Percentiles rank a stretch among this genome's conserved stretches.
Conservation (phyloP, 2,888 invertebrate species). For the Drosophila lutescens region DNA sequence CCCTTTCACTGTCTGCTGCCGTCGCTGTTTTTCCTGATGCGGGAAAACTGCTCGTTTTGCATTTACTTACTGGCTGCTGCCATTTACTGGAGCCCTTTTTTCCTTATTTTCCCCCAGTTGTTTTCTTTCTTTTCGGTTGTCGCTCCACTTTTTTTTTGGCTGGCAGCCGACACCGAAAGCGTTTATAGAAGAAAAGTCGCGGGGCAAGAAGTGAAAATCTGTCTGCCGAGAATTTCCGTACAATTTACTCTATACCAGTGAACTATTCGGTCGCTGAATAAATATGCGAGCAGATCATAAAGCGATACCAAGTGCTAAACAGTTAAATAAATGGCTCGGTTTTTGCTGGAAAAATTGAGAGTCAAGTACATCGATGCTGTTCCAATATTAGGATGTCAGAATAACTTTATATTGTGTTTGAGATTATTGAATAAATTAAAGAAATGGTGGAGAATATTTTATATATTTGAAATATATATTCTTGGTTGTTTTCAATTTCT, state of each 20-base stretch:
- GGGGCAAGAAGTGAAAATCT: constrained; percentile 13
- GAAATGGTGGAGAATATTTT: neutral
- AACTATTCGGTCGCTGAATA: constrained; percentile 29
- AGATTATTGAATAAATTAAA: neutral
- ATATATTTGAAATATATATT: too few relatives aligned
- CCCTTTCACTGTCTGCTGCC: constrained; percentile 33
- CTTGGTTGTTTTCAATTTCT: too few relatives aligned
- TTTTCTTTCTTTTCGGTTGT: constrained; percentile 43
- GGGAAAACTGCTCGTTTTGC: constrained; percentile 52
- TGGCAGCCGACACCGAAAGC: constrained; percentile 47
- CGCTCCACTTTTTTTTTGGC: constrained; percentile 33
- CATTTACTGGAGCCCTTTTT: constrained; percentile 57
- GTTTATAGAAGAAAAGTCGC: constrained; percentile 16
- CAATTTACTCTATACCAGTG: constrained; percentile 33
- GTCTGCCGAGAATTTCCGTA: constrained; percentile 56
- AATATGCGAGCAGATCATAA: constrained; percentile 29
- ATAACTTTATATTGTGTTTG: too few relatives aligned
- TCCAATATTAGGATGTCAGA: neutral
- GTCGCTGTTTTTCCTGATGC: constrained; percentile 43
- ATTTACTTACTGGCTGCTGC: constrained; percentile 58
- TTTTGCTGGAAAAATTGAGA: neutral
- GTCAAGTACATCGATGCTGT: neutral
- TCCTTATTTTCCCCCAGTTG: constrained; percentile 7
- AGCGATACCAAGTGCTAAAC: constrained; percentile 19
- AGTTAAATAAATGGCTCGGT: constrained; percentile 1